These are phyloP conservation scores for Plumapathes pennacea DNA, from an alignment of 92 coral and sea anemone species.

Conservation along the genomic window DNA sequence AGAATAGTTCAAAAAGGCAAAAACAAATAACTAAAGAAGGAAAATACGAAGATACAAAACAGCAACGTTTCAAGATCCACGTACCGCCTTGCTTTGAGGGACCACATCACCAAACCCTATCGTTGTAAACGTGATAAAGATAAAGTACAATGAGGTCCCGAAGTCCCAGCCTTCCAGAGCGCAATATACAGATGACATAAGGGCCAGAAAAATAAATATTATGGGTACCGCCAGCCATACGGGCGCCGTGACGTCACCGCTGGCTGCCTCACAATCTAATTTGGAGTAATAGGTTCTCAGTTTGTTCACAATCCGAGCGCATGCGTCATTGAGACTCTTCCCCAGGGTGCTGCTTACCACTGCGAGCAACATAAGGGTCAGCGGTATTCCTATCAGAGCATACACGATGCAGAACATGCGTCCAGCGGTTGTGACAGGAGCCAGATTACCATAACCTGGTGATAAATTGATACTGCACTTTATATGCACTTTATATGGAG, in stretches of 20 bases:
- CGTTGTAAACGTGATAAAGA: constrained; percentile 88
- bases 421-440: constrained; percentile 76
- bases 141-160: constrained; percentile 86
- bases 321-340: constrained; percentile 67
- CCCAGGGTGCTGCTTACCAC: constrained; percentile 83
- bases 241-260: constrained; percentile 71
- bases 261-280: constrained; percentile 77
- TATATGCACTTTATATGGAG: background rate
- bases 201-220: constrained; percentile 68
- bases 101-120: constrained; percentile 94
- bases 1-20: too few relatives aligned
- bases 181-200: constrained; percentile 77
- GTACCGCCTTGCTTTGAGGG: constrained; percentile 78
- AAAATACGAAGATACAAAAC: too few relatives aligned
- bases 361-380: constrained; percentile 87
- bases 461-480: background rate
- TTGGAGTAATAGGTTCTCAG: constrained; percentile 52
- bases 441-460: constrained; percentile 86
- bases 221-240: constrained; percentile 87
- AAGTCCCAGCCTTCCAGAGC: constrained; percentile 92
- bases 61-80: too few relatives aligned
- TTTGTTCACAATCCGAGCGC: constrained; percentile 74
- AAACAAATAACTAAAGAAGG: too few relatives aligned
- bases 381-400: constrained; percentile 90
- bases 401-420: constrained; percentile 83